Evolutionary conservation across 2,113 vertebrate genomes (phyloP), one percentile per base, ranked within the genome.

Genomic region (Merops nubicus): DNA sequence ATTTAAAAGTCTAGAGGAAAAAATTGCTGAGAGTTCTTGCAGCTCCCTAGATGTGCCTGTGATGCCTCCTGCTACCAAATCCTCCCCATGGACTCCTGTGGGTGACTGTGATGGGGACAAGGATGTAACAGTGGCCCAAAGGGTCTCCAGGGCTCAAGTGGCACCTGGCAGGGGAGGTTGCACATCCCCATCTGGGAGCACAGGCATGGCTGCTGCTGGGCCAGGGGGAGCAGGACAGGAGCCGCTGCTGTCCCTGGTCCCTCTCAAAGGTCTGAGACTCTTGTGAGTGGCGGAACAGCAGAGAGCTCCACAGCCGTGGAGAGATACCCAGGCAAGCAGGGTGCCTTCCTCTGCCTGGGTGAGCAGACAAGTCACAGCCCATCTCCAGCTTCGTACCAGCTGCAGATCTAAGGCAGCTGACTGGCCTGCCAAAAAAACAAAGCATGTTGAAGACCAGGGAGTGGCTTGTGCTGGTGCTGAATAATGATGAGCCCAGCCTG

Each of bases 331-430:
- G 93, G 70, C 75, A 85, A 36, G 56, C 73, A 72, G 57, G 54
- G 33, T 56, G 88, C 85, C 86, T 91, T 89, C 93, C 79, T 93
- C 86, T 67, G 88, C 92, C 76, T 86, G 90, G 56, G 75, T 93
- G 90, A 96, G 85, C 93, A 78, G 93, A 75, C 93, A 95, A 93
- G 79, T 73, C 43, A 38, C 93, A 95, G 84, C 89, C 91, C 88
- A 89, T 83, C 96, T 83, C 93, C 91, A 85, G 93, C 88, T 93
- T 92, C 3, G 6, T 90, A 91, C 88, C 90, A 93, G 95, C 95
- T 96, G 96, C 92, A 53, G 75, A 88, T 91, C 67, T 28, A 38
- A 90, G 88, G 90, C 95, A 94, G 88, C 95, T 94, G 82, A 95
- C 76, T 50, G 68, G 63, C 50, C 85, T 89, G 79, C 88, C 89